Evolutionary conservation across 2,113 vertebrate species (phyloP), one percentile per base, ranked within the genome.

Genomic region (Probosciger aterrimus): DNA sequence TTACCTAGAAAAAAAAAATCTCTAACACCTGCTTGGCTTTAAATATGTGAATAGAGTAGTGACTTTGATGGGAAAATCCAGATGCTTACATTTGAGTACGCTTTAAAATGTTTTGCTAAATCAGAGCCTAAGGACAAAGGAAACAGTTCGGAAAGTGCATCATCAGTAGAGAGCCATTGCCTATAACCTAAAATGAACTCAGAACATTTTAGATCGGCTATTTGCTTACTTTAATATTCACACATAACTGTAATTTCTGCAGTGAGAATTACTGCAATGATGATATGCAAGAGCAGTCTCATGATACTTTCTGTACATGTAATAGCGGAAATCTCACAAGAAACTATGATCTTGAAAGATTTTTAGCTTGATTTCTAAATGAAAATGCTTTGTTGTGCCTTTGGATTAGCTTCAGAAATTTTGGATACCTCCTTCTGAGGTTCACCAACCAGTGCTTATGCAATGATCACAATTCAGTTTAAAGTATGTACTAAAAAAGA

Each of bases 331-430:
- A 94, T 88, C 73, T 97, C 93, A 90, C 88, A 97, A 86, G 88
- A 95, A 91, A 97, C 96, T 97, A 95, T 86, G 87, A 76, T 91
- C 92, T 90, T 93, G 68, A 88, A 92, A 96, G 55, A 74, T 93
- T 94, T 97, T 97, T 94, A 95, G 52, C 44, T 44, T 82, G 90
- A 95, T 95, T 95, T 92, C 63, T 87, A 85, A 86, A 90, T 18
- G 19, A 67, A 92, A 96, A 74, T 74, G 27, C 76, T 90, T 96
- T 93, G 41, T 79, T 86, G 47, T 95, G 76, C 50, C 78, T 92
- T 88, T 90, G 82, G 86, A 77, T 73, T 80, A 93, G 55, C 88
- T 93, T 97, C 79, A 96, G 63, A 97, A 83, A 30, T 10, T 90
- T 69, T 92, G 70, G 63, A 95, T 83, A 79, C 65, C 70, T 93